Evolutionary conservation across 2,888 invertebrate species (phyloP), one percentile per base, ranked within the genome.

Genomic region (Ormyrus thymus): DNA sequence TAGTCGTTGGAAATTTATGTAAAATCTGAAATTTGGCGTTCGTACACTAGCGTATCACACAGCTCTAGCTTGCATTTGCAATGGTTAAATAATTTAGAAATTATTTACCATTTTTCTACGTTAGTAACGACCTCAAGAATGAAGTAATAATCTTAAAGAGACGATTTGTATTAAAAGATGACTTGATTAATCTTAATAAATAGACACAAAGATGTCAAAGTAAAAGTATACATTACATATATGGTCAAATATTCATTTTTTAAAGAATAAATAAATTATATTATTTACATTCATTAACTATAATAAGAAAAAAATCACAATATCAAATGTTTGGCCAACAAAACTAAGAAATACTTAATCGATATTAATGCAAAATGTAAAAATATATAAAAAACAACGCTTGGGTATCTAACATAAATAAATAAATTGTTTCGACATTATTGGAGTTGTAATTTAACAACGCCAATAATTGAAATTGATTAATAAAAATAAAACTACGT

Each of bases 21-120:
- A 76, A 76, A 76, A 69, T 75, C 13, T 75, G 58, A 59, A 73
- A 76, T 79, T 79, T 79, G 79, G 79, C 79, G 72, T 79, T 73
- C 64, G 59, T 29, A 76, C 72, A 72, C 71, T 71, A 72, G 64
- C 50, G 45, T 79, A 70, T 75, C 7, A 71, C 72, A 72, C 56
- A 68, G 13, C 46, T 66, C 48, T 72, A 79, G 50, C 51, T 43
- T 11, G 45, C 58, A 79, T 55, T 53, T 55, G 68, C 62, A 68
- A 72, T 13, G 51, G 70, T 50, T 62, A 56, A 70, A 65, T 70
- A 59, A 70, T 69, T 74, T 29, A 59, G 13, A 73, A 73, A 78
- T 69, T 70, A 64, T 64, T 74, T 50, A 45, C 8, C 51, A 43
- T 46, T 43, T 72, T 13, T 69, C 55, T 74, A 75, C 59, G 45